Conservation (phyloP, 2,797 vertebrate species). For the Caiman crocodilus region DNA sequence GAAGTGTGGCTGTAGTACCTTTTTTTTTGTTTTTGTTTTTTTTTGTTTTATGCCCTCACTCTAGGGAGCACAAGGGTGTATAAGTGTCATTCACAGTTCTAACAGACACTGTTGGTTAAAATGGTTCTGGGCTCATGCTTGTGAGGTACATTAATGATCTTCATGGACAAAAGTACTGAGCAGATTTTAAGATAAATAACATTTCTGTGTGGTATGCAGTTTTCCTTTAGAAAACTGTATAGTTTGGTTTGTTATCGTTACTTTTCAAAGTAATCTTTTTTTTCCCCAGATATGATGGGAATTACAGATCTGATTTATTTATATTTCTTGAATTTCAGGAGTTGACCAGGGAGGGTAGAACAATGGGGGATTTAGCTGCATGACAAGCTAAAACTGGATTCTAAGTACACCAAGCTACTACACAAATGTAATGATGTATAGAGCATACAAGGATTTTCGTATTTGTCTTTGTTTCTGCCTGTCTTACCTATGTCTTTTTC, state of each 20-base stretch:
- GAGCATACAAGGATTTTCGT: not conserved
- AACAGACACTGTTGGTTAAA: too few relatives aligned
- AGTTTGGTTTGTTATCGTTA: not conserved
- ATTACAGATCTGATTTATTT: not conserved
- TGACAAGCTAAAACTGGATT: not conserved
- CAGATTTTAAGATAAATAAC: too few relatives aligned
- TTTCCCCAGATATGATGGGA: not conserved
- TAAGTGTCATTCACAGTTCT: too few relatives aligned
- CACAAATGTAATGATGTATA: not conserved
- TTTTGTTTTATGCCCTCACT: too few relatives aligned
- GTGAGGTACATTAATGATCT: too few relatives aligned
- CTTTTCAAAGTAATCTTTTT: not conserved
- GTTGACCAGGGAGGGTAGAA: not conserved
- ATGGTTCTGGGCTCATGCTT: too few relatives aligned
- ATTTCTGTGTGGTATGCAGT: not conserved
- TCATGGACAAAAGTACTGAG: too few relatives aligned
- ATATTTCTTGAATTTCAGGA: not conserved
- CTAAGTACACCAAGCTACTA: not conserved
- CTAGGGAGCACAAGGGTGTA: too few relatives aligned
- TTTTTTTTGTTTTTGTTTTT: too few relatives aligned
- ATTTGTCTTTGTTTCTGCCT: not conserved
- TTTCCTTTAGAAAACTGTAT: not conserved
- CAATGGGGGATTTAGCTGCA: not conserved
- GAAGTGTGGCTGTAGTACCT: too few relatives aligned
- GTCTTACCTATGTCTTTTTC: not conserved